Evolutionary conservation across 23 tunicate genomes (phyloP), one percentile per base, ranked within the genome.

Genomic region (Trididemnum clinides): DNA sequence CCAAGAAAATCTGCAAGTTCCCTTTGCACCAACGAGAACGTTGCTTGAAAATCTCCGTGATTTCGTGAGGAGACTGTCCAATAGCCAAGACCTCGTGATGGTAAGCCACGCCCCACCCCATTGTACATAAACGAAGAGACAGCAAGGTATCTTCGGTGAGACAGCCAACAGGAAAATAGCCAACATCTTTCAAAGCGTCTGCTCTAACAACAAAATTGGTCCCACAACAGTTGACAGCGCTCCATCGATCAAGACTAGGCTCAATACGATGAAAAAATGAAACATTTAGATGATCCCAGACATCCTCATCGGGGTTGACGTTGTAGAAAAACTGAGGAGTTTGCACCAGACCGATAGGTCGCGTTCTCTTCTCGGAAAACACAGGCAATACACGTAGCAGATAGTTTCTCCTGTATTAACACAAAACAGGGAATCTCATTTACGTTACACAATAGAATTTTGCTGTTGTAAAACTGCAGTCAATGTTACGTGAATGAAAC

Each of bases 31-130:
- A 95, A 7, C 96, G 84, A 0, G 96, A 91, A 57, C 96, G 87
- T 71, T 91, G 96, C 57, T 91, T 95, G 92, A 95, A 95, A 78
- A 95, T 91, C 82, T 95, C 99, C 21, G 96, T 91, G 62, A 91
- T 72, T 72, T 95, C 96, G 92, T 95, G 99, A 80, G 99, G 96
- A 0, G 96, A 91, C 72, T 95, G 96, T 18, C 99, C 99, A 69
- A 95, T 87, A 51, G 99, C 99, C 30, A 95, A 83, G 7, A 95
- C 92, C 87, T 95, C 96, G 79, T 95, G 95, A 86, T 95, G 98
- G 85, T 95, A 95, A 32, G 98, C 94, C n/a, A 95, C 98, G 79
- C 96, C 99, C 99, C 99, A 95, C 1, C 99, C 99, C 99, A 91
- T 86, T 2, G 96, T 90, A 38, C 99, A 95, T 21, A 95, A 65